Percentiles rank a stretch among this genome's conserved stretches.
phyloP scores from a whole-genome alignment of 1,140 invertebrate genomes.

The Drosophila repleta region DNA sequence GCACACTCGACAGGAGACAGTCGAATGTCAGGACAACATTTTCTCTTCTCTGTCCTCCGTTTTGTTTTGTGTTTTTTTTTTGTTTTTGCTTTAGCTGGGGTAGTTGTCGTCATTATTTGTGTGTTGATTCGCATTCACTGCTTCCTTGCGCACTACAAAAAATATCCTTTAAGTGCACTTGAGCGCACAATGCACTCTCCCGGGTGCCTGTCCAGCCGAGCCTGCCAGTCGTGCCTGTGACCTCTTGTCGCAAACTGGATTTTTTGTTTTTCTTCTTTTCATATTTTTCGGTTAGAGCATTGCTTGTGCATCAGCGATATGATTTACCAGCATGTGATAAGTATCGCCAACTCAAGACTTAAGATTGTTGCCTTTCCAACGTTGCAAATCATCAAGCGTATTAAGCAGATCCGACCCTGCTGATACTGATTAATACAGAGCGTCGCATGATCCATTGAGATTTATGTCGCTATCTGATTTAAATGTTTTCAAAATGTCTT shows the following conservation, averaged over 20 bases:
- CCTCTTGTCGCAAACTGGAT: conserved; percentile 33
- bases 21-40: conserved; percentile 19
- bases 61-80: background rate
- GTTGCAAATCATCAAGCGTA: conserved; percentile 26
- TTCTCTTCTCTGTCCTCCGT: background rate
- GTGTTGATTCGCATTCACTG: conserved; percentile 60
- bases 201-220: conserved; percentile 17
- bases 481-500: too few relatives aligned
- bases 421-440: background rate
- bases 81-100: conserved; percentile 32
- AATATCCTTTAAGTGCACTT: conserved; percentile 79
- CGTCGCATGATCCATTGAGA: too few relatives aligned
- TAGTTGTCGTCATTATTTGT: conserved; percentile 76
- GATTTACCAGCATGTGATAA: conserved; percentile 43
- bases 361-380: conserved; percentile 11
- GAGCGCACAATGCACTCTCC: conserved; percentile 73
- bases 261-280: conserved; percentile 21
- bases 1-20: conserved; percentile 57
- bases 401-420: conserved; percentile 5
- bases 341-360: conserved; percentile 19
- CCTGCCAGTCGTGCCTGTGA: conserved; percentile 22
- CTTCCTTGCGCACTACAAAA: conserved; percentile 49
- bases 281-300: background rate
- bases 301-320: conserved; percentile 32
- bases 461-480: background rate